phyloP scores from a whole-genome alignment of 2,888 invertebrate species.

The Tanypteryx hageni region DNA sequence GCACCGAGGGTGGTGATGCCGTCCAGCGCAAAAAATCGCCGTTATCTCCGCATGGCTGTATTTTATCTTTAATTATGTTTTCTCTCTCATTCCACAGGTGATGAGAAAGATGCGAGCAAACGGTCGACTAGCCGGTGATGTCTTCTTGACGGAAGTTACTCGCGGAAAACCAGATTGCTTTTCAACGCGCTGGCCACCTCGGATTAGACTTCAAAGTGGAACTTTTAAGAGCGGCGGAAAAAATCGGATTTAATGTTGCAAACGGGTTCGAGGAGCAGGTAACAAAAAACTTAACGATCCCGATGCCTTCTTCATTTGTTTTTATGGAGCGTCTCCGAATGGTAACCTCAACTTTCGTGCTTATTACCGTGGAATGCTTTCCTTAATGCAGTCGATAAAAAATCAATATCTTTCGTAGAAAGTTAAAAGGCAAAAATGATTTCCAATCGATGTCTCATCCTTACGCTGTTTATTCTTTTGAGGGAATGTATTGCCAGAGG shows the following conservation, averaged over 20 bases:
- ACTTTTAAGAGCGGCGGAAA: background rate
- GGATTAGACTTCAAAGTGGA: background rate
- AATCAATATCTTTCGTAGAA: background rate
- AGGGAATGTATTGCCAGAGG: background rate
- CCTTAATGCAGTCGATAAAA: background rate
- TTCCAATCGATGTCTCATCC: background rate
- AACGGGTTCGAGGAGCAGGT: background rate
- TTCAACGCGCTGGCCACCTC: background rate
- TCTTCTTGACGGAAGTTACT: slow-evolving; percentile 20
- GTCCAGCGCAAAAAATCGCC: slow-evolving; percentile 6
- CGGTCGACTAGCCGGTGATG: background rate
- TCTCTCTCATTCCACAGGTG: slow-evolving; percentile 20
- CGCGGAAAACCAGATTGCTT: slow-evolving; percentile 28
- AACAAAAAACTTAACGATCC: slow-evolving; percentile 10
- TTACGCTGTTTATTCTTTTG: background rate
- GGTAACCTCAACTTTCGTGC: background rate
- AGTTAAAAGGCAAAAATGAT: background rate
- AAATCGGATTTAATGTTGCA: background rate
- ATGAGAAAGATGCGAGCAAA: background rate
- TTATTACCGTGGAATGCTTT: background rate
- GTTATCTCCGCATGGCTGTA: slow-evolving; percentile 52
- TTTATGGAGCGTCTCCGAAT: background rate
- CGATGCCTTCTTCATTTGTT: background rate
- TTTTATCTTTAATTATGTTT: slow-evolving; percentile 57
- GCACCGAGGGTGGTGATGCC: slow-evolving; percentile 10